Percentiles rank a stretch among this genome's conserved stretches.
phyloP scores from a whole-genome alignment of 2,797 vertebrate species.

The Peromyscus nudipes region DNA sequence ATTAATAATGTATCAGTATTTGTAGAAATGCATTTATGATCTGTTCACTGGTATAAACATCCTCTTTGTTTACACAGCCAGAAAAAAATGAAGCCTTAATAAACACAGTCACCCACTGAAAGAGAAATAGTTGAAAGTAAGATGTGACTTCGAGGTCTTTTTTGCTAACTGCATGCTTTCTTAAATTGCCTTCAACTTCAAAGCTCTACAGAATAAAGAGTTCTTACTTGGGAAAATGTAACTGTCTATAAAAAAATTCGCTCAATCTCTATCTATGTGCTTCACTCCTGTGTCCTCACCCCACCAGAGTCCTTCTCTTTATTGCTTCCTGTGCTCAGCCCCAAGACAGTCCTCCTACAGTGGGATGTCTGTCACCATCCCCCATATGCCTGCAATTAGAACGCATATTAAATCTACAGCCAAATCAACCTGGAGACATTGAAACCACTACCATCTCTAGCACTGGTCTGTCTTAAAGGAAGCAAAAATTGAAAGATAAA shows the following conservation, averaged over 20 bases:
- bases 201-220: neutral
- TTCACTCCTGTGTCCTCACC: neutral
- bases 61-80: neutral
- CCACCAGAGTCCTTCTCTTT: neutral
- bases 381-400: neutral
- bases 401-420: neutral
- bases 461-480: neutral
- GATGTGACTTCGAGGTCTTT: neutral
- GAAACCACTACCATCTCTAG: neutral
- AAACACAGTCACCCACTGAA: neutral
- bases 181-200: neutral
- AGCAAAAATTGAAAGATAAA: neutral
- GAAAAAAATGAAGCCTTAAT: conserved; percentile 11
- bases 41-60: neutral
- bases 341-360: neutral
- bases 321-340: neutral
- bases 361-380: neutral
- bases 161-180: neutral
- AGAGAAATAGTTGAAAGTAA: neutral
- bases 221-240: neutral
- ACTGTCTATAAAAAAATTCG: neutral
- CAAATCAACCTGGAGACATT: neutral
- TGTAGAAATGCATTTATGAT: neutral
- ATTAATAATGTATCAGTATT: neutral
- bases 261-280: neutral